Evolutionary conservation across 2,113 vertebrate genomes (phyloP), one percentile per base, ranked within the genome.

Genomic region (Nipponia nippon): DNA sequence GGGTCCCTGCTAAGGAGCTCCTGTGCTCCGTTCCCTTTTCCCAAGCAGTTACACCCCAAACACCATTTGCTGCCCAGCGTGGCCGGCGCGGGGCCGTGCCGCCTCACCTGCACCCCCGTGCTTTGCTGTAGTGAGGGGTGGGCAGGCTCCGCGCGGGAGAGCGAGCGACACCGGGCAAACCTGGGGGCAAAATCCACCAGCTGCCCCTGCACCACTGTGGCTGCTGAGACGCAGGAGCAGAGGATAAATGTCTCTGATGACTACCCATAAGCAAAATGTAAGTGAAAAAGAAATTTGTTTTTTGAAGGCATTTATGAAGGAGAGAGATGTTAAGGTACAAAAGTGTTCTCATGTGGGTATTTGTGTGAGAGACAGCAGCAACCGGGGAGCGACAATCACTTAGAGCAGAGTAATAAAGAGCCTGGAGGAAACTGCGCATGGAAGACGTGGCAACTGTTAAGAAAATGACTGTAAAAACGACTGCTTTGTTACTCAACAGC

Each of bases 1-100:
- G 30, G 0, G 11, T 87, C 16, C 20, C 23, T 79, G 32, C 38
- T 47, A 78, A 50, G 56, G 34, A 42, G 20, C 40, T 50, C 59
- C 65, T 83, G 46, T 47, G 56, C n/a, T 52, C 20, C 53, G 53
- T 38, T 79, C 7, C 50, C 27, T 73, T 50, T 67, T 71, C 27
- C 30, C 53, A 25, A 70, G 22, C 15, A 13, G 11, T 46, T 59
- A 11, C 9, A 44, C 12, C 36, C 66, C 71, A 71, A 89, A 12
- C 14, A 34, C 36, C 9, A 3, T 34, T 65, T 63, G 38, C n/a
- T 67, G 44, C 46, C 21, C 58, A 6, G 19, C 6, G 52, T n/a
- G 58, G 46, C 76, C 82, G 65, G 11, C 0, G 0, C 0, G 3
- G 29, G 42, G 47, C 34, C 0, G 1, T 42, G 42, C 71, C 83